These are phyloP conservation scores for Papilio aristodemus DNA, from an alignment of 1,140 invertebrate genomes.

Conservation along the genomic window DNA sequence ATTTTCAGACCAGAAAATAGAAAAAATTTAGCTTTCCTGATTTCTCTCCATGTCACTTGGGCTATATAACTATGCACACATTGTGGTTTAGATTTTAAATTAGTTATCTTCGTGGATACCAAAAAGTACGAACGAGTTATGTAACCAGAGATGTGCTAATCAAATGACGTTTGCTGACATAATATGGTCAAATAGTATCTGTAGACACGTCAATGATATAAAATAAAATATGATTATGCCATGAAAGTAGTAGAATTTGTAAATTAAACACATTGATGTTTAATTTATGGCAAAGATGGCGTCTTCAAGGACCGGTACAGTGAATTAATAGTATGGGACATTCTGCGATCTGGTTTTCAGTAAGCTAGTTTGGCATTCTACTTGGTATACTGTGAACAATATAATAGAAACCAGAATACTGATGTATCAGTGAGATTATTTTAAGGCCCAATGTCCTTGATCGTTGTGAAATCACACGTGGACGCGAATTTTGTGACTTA, in stretches of 20 bases:
- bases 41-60: neutral
- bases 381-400: neutral
- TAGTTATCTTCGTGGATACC: neutral
- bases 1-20: no score
- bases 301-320: neutral
- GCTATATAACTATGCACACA: no score
- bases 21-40: neutral
- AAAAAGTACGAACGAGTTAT: neutral
- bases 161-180: neutral
- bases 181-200: neutral
- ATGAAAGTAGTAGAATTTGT: slow-evolving; percentile 1
- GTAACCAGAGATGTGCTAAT: slow-evolving; percentile 1
- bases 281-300: neutral
- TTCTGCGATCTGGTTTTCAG: neutral
- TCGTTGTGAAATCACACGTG: neutral
- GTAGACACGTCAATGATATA: neutral
- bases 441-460: slow-evolving; percentile 4
- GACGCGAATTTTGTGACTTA: neutral
- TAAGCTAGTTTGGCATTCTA: neutral
- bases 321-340: slow-evolving; percentile 12
- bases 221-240: neutral
- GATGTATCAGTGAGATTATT: neutral
- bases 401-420: neutral
- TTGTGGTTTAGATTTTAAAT: neutral
- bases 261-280: neutral